Conservation (phyloP, 2,797 vertebrate genomes). For the Phyllotis vaccarum region DNA sequence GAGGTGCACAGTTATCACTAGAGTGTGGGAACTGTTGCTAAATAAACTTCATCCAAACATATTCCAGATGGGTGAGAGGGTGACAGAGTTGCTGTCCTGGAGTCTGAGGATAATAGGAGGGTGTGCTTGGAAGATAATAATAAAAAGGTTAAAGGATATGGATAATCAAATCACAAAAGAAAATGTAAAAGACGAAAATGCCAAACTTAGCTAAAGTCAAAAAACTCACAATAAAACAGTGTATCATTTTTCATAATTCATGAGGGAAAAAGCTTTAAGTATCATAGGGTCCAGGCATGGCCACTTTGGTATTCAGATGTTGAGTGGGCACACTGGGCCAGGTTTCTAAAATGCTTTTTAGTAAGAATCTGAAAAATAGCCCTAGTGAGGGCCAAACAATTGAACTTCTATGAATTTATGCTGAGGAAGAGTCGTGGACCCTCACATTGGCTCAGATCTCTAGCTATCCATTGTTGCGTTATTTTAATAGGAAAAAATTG, state of each 20-base stretch:
- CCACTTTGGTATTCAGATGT: constrained; percentile 1
- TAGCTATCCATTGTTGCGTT: constrained; percentile 38
- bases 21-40: neutral
- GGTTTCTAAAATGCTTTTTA: constrained; percentile 46
- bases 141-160: constrained; percentile 8
- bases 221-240: constrained; percentile 18
- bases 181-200: constrained; percentile 19
- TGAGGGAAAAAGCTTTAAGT: constrained; percentile 3
- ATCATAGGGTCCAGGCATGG: neutral
- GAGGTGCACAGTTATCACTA: neutral
- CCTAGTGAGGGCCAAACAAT: neutral
- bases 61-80: constrained; percentile 45
- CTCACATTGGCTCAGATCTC: neutral
- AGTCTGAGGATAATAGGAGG: constrained; percentile 8
- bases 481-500: constrained; percentile 69
- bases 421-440: neutral
- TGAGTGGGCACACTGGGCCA: neutral
- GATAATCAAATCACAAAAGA: constrained; percentile 48
- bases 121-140: constrained; percentile 16
- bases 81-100: neutral
- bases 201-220: neutral
- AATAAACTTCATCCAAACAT: constrained; percentile 12
- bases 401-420: constrained; percentile 23
- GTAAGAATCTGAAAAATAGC: constrained; percentile 8
- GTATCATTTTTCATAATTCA: constrained; percentile 45